Evolutionary conservation across 2,113 vertebrate species (phyloP), one percentile per base, ranked within the genome.

Genomic region (Bothrops jararaca): DNA sequence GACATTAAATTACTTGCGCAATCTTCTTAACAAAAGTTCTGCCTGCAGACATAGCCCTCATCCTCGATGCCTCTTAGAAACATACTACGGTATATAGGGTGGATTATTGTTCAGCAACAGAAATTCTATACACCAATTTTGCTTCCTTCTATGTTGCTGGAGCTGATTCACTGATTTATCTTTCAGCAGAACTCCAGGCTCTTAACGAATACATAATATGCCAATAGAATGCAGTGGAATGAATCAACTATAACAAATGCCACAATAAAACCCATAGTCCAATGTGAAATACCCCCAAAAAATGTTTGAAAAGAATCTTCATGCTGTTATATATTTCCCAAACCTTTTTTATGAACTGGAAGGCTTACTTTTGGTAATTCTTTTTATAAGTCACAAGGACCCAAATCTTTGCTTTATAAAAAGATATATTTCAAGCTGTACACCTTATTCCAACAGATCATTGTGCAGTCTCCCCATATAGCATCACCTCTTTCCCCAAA

Each of bases 351-450:
- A 58, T 89, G 6, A 94, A 94, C 9, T 56, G 86, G 92, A 93
- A 86, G 93, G 92, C 91, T 48, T 54, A 8, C 64, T 57, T 18
- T 89, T 57, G 50, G 0, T 53, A 39, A 93, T 91, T 86, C 91
- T 45, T 57, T 58, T 54, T 95, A 90, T 89, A 93, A 92, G 58
- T 22, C 45, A 87, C 15, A 22, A 85, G 23, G 56, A 42, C 95
- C 24, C 23, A 88, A 54, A 90, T 85, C 50, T 85, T n/a, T 80
- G 48, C 24, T 89, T 85, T 90, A 94, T 89, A 94, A 42, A 94
- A 94, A 94, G 94, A 94, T 92, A 29, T 1, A 93, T 60, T 50
- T 94, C n/a, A 93, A 85, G 93, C 20, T 95, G 90, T 85, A 89
- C 42, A 3, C 85, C 60, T 93, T 93, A 48, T 1, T 0, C 4